Percentiles rank a stretch among this genome's conserved stretches.
Conservation (phyloP, 2,113 vertebrate genomes). For the Conger conger region DNA sequence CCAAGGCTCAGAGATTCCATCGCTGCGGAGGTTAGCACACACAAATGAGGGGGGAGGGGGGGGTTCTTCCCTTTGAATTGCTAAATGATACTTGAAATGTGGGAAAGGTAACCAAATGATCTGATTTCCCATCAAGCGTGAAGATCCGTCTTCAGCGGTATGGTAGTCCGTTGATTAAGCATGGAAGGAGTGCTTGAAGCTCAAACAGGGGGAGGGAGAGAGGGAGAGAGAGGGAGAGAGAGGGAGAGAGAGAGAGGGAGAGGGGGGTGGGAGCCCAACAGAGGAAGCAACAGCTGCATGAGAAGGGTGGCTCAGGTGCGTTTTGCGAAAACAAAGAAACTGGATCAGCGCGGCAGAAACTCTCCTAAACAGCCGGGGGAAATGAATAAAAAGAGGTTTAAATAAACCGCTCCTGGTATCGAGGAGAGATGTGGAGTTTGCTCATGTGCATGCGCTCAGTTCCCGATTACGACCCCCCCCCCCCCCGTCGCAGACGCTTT, state of each 20-base stretch:
- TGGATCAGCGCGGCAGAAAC: background rate
- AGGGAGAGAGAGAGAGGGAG: background rate
- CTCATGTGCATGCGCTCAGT: background rate
- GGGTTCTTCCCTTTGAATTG: background rate
- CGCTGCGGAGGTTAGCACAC: background rate
- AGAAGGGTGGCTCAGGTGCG: background rate
- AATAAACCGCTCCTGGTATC: background rate
- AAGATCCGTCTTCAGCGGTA: background rate
- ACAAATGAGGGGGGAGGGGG: background rate
- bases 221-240: background rate
- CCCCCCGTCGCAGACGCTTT: slow-evolving; percentile 28
- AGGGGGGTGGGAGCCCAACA: background rate
- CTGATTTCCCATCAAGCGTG: background rate
- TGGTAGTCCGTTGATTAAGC: background rate
- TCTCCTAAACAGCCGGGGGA: background rate
- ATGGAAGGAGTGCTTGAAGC: background rate
- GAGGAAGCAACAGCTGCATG: background rate
- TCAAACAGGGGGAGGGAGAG: background rate
- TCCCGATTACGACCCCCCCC: slow-evolving; percentile 10
- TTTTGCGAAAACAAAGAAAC: background rate
- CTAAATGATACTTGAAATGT: background rate
- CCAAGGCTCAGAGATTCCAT: background rate
- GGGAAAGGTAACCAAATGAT: background rate
- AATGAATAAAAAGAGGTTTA: background rate
- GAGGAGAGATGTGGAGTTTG: background rate